Conservation (phyloP, 2,113 vertebrate genomes). For the Archocentrus centrarchus region DNA sequence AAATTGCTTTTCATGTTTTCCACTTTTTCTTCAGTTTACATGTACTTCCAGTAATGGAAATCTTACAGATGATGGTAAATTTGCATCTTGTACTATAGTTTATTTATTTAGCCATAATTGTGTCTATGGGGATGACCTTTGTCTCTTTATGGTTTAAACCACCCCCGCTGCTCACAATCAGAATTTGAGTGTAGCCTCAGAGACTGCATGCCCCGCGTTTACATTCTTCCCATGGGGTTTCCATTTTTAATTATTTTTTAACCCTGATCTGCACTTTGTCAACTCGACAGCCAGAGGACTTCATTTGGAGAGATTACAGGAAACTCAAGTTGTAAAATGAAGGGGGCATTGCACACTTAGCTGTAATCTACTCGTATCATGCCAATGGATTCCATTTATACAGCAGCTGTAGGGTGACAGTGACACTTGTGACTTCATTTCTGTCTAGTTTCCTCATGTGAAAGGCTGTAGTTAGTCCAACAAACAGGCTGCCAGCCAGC, state of each 20-base stretch:
- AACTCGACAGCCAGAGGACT: background rate
- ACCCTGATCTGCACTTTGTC: background rate
- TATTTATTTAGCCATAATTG: background rate
- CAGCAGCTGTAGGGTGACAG: slow-evolving; percentile 50
- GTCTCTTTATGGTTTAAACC: background rate
- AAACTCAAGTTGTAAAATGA: background rate
- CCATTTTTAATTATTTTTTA: background rate
- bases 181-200: no score
- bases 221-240: no score
- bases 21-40: background rate
- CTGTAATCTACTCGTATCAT: background rate
- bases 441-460: slow-evolving; percentile 8
- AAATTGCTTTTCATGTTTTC: background rate
- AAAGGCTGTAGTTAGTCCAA: slow-evolving; percentile 10
- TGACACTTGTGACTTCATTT: slow-evolving; percentile 34
- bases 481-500: slow-evolving; percentile 23
- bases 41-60: background rate
- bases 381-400: slow-evolving; percentile 22
- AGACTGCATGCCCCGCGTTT: no score
- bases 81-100: background rate
- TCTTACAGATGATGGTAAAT: background rate
- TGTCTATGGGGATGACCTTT: background rate
- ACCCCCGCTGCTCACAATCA: background rate
- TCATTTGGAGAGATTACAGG: background rate
- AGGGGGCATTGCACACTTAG: background rate